Conservation (phyloP, 2,888 invertebrate genomes). For the Euplagia quadripunctaria region DNA sequence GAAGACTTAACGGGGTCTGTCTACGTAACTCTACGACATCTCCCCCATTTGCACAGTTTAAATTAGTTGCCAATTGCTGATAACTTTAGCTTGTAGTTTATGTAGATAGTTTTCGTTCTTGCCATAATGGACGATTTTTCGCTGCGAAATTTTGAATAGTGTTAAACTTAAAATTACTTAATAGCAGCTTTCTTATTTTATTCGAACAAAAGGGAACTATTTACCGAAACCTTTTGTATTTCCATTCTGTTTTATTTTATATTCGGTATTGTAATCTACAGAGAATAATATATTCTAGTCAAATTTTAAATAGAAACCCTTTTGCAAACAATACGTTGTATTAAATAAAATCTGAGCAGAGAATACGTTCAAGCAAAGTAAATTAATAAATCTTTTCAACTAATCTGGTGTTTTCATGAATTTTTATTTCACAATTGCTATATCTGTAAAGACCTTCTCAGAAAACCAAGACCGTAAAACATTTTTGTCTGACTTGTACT, state of each 20-base stretch:
- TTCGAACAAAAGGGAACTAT: not conserved
- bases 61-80: slow-evolving; percentile 56
- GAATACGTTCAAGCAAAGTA: not conserved
- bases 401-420: not conserved
- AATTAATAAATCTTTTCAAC: not conserved
- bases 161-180: not conserved
- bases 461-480: not conserved
- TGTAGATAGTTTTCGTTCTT: slow-evolving; percentile 8
- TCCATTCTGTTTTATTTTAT: not conserved
- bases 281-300: not conserved
- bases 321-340: not conserved
- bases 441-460: not conserved
- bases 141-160: not conserved
- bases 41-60: slow-evolving; percentile 65
- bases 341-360: not conserved
- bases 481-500: not conserved
- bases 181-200: not conserved
- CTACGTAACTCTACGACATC: slow-evolving; percentile 53
- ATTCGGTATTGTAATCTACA: not conserved
- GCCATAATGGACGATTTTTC: not conserved
- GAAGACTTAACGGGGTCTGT: slow-evolving; percentile 68
- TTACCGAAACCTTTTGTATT: not conserved
- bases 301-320: slow-evolving; percentile 1
- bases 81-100: slow-evolving; percentile 36
- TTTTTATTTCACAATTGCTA: not conserved